phyloP scores from a whole-genome alignment of 92 coral and sea anemone genomes.

The Desmophyllum pertusum region DNA sequence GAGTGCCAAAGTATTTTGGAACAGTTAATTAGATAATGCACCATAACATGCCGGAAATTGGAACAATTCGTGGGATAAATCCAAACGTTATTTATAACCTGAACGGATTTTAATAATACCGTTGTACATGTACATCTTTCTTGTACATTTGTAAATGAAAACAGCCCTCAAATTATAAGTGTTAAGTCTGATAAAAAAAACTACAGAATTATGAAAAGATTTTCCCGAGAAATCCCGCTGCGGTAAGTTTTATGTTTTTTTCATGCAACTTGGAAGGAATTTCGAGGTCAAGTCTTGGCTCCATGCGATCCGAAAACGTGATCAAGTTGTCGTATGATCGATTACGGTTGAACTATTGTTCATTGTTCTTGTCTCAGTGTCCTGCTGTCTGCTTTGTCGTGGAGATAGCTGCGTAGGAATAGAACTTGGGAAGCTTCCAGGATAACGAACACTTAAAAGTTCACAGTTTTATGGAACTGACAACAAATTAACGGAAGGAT shows the following conservation, averaged over 20 bases:
- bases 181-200: background rate
- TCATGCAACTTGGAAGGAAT: background rate
- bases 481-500: constrained; percentile 17
- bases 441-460: background rate
- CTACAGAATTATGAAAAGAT: background rate
- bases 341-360: background rate
- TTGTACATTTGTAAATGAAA: background rate
- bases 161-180: background rate
- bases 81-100: background rate
- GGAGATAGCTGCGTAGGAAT: background rate
- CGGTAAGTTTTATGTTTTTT: background rate
- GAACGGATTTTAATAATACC: too few species aligned
- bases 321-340: background rate
- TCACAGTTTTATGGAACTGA: background rate
- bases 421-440: constrained; percentile 16
- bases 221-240: background rate
- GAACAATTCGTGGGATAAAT: background rate
- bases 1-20: background rate
- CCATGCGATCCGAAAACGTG: background rate
- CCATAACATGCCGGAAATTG: background rate
- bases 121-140: background rate
- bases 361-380: background rate
- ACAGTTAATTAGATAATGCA: background rate
- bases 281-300: constrained; percentile 18
- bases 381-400: background rate